A percentile compares a stretch with the other conserved stretches of the same genome.
Evolutionary conservation across 2,888 invertebrate genomes (phyloP).

Genomic region (Schizaphis graminum): DNA sequence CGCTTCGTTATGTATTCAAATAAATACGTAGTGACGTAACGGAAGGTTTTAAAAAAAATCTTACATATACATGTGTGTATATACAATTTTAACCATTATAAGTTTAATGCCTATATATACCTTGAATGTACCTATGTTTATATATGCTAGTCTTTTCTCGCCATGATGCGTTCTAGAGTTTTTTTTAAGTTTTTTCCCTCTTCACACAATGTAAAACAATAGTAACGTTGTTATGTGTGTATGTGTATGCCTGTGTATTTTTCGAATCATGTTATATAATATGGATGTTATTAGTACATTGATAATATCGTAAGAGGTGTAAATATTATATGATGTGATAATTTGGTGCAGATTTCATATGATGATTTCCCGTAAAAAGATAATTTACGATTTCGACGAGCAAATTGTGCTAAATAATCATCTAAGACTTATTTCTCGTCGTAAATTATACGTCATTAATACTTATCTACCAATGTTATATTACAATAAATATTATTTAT

Average conservation of each 20-base stretch:
- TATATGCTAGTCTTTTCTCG: neutral
- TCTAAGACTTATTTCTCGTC: neutral
- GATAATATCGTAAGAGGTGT: neutral
- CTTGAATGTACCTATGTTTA: neutral
- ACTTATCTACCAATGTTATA: neutral
- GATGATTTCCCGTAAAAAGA: neutral
- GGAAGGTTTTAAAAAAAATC: neutral
- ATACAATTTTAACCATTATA: neutral
- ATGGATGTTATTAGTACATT: neutral
- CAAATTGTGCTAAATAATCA: neutral
- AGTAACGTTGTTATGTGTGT: neutral
- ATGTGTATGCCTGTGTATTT: neutral
- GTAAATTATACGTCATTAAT: neutral
- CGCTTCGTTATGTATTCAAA: neutral
- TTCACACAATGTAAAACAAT: neutral
- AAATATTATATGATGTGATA: neutral
- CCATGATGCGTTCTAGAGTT: neutral
- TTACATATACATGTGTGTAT: neutral
- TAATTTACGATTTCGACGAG: neutral
- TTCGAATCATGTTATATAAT: neutral
- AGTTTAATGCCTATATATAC: neutral
- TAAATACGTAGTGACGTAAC: neutral
- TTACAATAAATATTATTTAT: neutral
- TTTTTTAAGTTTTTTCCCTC: neutral
- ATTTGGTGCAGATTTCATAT: neutral